Conservation (phyloP, 2,797 vertebrate genomes). For the Gymnoscopelus braueri region DNA sequence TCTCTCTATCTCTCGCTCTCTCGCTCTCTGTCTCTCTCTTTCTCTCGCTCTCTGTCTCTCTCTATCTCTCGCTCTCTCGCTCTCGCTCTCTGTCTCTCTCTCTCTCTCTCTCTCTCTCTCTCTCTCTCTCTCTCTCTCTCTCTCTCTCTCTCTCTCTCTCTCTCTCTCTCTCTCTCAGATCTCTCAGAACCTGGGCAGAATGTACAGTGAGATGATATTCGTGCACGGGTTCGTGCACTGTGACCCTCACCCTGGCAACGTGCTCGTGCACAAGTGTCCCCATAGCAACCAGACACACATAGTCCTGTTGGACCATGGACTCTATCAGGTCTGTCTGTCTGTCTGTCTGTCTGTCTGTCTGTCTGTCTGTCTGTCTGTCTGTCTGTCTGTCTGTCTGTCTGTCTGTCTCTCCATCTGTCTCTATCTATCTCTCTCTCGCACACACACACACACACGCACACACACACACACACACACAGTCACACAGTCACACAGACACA, state of each 20-base stretch:
- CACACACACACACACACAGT: background rate
- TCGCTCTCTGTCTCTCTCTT: too few relatives aligned
- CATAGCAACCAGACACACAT: slow-evolving; percentile 85
- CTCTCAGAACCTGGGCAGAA: slow-evolving; percentile 89
- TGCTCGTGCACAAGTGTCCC: slow-evolving; percentile 89
- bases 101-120: too few relatives aligned
- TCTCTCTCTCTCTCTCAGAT: slow-evolving; percentile 76
- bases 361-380: background rate
- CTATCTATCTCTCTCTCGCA: too few relatives aligned
- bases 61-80: background rate
- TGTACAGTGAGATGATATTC: slow-evolving; percentile 99
- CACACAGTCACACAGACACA: background rate
- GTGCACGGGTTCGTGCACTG: slow-evolving; percentile 97
- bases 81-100: background rate
- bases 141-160: too few relatives aligned
- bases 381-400: background rate
- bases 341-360: background rate
- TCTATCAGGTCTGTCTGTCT: slow-evolving; percentile 45
- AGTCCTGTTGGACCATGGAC: slow-evolving; percentile 93
- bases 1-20: too few relatives aligned
- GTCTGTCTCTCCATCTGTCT: too few relatives aligned
- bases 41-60: too few relatives aligned
- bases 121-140: background rate
- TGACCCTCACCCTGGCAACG: slow-evolving; percentile 95
- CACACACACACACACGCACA: background rate